Conservation (phyloP, 2,113 vertebrate genomes). For the Excalfactoria chinensis region DNA sequence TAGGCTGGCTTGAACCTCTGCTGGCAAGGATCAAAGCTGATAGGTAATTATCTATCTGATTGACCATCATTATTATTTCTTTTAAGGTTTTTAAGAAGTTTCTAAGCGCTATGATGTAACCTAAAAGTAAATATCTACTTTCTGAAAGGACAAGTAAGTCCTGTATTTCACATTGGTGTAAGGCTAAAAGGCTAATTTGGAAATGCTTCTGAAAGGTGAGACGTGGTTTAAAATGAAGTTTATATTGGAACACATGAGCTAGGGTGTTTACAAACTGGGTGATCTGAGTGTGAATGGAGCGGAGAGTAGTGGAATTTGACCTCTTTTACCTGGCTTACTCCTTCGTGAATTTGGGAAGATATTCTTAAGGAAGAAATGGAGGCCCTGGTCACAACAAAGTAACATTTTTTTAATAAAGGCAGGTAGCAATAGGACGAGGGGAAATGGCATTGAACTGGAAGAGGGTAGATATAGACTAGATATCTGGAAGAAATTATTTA, state of each 20-base stretch:
- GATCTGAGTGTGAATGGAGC: neutral
- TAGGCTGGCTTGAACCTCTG: conserved; percentile 96
- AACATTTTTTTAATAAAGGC: neutral
- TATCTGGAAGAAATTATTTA: too few species aligned
- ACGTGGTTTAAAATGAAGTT: neutral
- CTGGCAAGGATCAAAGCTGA: conserved; percentile 94
- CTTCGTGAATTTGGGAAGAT: neutral
- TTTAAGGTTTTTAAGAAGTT: neutral
- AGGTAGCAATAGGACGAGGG: too few species aligned
- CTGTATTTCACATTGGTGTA: neutral
- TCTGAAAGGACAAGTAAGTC: neutral
- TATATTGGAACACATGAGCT: neutral
- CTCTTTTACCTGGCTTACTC: neutral
- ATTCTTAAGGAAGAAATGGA: neutral
- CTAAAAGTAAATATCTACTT: neutral
- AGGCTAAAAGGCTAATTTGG: neutral
- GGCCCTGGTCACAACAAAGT: neutral
- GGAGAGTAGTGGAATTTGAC: neutral
- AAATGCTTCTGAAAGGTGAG: neutral
- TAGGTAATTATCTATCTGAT: conserved; percentile 82
- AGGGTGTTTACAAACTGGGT: neutral
- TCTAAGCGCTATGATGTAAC: neutral
- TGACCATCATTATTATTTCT: fast-evolving
- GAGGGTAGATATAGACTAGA: too few species aligned
- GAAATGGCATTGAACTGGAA: too few species aligned